Base-by-base conservation (phyloP, 2,888 invertebrate species). In the Drosophila recens region DNA sequence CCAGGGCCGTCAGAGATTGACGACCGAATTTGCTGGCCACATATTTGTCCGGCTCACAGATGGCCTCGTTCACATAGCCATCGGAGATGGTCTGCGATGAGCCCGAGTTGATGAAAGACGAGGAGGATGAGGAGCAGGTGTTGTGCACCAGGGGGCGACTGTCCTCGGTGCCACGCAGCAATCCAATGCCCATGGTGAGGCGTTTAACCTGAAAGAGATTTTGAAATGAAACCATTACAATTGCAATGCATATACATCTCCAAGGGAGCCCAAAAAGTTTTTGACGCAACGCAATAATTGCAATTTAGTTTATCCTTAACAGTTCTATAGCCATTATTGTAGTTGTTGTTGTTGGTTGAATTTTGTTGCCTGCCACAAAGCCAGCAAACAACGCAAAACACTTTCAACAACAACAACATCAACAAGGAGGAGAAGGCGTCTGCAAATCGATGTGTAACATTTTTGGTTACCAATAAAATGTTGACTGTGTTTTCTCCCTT, bases 11-110 rank as follows among this genome's bases (percentile, higher is more conserved):
- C 33, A 93, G 75, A 51, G 93, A 93, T 84, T 93, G 92, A 17
- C 92, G 90, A 66, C 93, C 93, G 69, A 93, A 93, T 70, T 93
- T 93, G 79, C 90, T 93, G 20, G 92, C 92, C 63, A 93, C 92
- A 74, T 93, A 83, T 82, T 93, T 92, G 78, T 95, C 95, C 42
- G 94, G 93, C 86, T 96, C 96, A 69, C 96, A 94, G 82, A 94
- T 95, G 42, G 95, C 96, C 92, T 97, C 96, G 93, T 96, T 96
- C 85, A 96, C 96, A 93, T 96, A 97, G 56, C 96, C 96, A 56
- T 95, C 96, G 77, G 96, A 96, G 75, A 95, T 94, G 65, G 96
- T 96, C 72, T 96, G 94, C 13, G 95, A 95, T 67, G 95, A 94
- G 83, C 95, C 95, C 36, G 95, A 95, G 75, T 95, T 95, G 79